phyloP scores from a whole-genome alignment of 2,113 vertebrate genomes.

The Pomatostomus ruficeps region DNA sequence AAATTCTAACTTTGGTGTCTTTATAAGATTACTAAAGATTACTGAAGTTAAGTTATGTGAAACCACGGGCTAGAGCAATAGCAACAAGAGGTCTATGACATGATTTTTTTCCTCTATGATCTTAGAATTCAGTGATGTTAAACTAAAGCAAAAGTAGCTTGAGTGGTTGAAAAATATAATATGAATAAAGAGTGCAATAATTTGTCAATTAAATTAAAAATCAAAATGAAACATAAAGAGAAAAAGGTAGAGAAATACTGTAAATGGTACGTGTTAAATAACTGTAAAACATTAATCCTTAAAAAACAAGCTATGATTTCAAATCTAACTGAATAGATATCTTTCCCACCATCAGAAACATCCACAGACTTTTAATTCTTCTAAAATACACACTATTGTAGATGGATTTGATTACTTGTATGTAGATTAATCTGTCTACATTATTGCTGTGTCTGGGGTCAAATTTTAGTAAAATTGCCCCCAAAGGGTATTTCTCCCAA shows the following conservation, averaged over 20 bases:
- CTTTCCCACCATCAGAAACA: neutral
- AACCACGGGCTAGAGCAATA: neutral
- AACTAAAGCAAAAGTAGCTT: neutral
- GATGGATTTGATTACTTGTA: neutral
- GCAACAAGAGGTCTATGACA: neutral
- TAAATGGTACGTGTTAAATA: neutral
- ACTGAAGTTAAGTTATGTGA: neutral
- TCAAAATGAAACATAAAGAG: neutral
- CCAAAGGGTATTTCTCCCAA: neutral
- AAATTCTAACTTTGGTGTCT: neutral
- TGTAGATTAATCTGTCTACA: neutral
- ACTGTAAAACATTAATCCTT: neutral
- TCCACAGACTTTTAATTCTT: neutral
- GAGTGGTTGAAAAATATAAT: neutral
- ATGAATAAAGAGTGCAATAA: neutral
- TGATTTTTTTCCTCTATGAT: neutral
- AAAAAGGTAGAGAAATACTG: neutral
- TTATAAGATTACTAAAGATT: neutral
- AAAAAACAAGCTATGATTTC: neutral
- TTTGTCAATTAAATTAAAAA: neutral
- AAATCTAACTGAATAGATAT: neutral
- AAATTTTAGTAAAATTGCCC: neutral
- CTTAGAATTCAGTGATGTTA: neutral
- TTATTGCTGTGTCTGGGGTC: neutral
- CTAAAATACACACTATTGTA: neutral